Conservation (phyloP, 2,797 vertebrate species). For the Perodicticus potto region DNA sequence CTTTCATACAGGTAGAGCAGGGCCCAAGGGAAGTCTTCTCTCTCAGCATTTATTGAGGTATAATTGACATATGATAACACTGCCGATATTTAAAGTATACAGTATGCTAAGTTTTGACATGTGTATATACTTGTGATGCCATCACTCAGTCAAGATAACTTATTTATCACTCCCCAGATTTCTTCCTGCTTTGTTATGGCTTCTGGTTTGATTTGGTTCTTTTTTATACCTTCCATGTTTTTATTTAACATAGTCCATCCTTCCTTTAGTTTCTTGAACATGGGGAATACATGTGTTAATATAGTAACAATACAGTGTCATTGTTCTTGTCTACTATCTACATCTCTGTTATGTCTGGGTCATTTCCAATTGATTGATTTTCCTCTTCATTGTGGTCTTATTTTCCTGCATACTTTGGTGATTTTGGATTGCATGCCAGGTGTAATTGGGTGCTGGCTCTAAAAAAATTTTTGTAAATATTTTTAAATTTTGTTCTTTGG, state of each 20-base stretch:
- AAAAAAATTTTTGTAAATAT: neutral
- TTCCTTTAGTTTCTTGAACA: neutral
- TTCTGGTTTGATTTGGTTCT: neutral
- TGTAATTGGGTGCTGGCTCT: neutral
- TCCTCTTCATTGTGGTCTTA: neutral
- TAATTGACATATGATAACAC: neutral
- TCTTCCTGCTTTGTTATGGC: neutral
- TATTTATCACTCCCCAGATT: neutral
- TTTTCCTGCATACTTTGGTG: neutral
- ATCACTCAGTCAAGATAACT: neutral
- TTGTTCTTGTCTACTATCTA: neutral
- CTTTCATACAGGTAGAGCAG: neutral
- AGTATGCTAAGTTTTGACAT: neutral
- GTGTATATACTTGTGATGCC: neutral
- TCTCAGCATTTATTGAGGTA: neutral
- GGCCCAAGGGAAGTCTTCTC: neutral
- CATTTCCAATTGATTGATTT: neutral
- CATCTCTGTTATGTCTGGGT: slow-evolving; percentile 6
- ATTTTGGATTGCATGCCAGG: neutral
- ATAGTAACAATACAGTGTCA: neutral
- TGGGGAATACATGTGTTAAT: neutral
- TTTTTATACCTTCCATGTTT: neutral
- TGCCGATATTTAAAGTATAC: neutral
- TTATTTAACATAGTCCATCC: neutral
- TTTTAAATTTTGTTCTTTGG: slow-evolving; percentile 28